phyloP scores from a whole-genome alignment of 2,888 invertebrate genomes.

The Papilio demoleus region DNA sequence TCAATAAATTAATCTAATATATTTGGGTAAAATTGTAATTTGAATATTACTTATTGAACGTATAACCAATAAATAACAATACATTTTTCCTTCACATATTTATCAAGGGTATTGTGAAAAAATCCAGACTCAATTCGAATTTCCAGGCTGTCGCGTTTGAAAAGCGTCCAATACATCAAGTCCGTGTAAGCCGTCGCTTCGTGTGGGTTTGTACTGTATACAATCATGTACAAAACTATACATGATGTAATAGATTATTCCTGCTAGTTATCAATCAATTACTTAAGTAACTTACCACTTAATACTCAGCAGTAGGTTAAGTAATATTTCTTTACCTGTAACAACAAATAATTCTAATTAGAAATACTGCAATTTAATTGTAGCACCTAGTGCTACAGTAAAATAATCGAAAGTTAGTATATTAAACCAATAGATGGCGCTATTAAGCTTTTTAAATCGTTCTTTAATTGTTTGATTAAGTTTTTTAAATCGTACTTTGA shows the following conservation, averaged over 20 bases:
- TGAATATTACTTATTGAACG: not conserved
- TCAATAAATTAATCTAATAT: not conserved
- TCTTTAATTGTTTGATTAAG: too few relatives aligned
- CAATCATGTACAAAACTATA: slow-evolving; percentile 18
- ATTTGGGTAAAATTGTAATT: not conserved
- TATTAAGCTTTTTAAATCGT: too few relatives aligned
- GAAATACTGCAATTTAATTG: not conserved
- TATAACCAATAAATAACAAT: not conserved
- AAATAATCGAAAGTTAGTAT: too few relatives aligned
- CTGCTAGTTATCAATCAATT: not conserved
- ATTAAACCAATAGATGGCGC: too few relatives aligned
- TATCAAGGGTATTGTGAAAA: slow-evolving; percentile 16
- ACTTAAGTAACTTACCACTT: not conserved
- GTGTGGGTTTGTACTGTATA: not conserved
- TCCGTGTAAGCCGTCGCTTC: not conserved
- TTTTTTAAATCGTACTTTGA: too few relatives aligned
- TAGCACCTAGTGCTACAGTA: too few relatives aligned
- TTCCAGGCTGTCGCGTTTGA: slow-evolving; percentile 32
- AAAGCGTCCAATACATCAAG: slow-evolving; percentile 34
- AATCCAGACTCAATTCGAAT: slow-evolving; percentile 27
- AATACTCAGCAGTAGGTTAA: too few relatives aligned
- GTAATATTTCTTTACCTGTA: too few relatives aligned
- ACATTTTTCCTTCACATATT: not conserved
- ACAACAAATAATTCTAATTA: not conserved
- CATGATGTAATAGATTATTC: not conserved